Evolutionary conservation across 2,888 invertebrate species (phyloP), one percentile per base, ranked within the genome.

Genomic region (Hemithea aestivaria): DNA sequence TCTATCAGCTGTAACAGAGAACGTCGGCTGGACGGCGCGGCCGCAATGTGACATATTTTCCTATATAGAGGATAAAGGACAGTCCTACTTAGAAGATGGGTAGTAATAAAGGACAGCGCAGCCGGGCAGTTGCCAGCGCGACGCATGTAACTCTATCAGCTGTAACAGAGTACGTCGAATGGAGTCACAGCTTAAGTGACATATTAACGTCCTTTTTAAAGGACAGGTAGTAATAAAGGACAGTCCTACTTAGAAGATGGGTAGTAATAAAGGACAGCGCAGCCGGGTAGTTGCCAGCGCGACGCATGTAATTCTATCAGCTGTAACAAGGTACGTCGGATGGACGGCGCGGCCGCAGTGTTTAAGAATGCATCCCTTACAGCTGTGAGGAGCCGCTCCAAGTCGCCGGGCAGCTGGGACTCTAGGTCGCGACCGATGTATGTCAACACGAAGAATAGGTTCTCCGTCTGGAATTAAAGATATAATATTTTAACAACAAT

Each of bases 101-200:
- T 94, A 94, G 82, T 97, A 97, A 78, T 96, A 97, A 38, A 95
- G 91, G 35, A 96, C 94, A 2, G 96, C 95, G 30, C 95, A 94
- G 38, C 96, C 95, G 10, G 96, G 94, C 51, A 97, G 89, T 72
- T 95, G 94, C 96, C 96, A 97, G 73, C 94, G 92, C 0, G 95
- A 94, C 1, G 96, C 96, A 76, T 95, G 94, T 38, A 96, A 88
- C 76, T 97, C 97, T 54, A 97, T 96, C 39, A 97, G 89, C 78
- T 97, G 96, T 47, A 96, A 88, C 41, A 97, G 88, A 1, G 95
- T 96, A 70, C 95, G 94, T 54, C 94, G 91, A 46, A 94, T 93
- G 51, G 92, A 90, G 7, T 7, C 27, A 27, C n/a, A n/a, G n/a
- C n/a, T n/a, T n/a, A n/a, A n/a, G n/a, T n/a, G n/a, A n/a, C 16